Conservation (phyloP, 2,113 vertebrate species). For the Ceyx cyanopectus region DNA sequence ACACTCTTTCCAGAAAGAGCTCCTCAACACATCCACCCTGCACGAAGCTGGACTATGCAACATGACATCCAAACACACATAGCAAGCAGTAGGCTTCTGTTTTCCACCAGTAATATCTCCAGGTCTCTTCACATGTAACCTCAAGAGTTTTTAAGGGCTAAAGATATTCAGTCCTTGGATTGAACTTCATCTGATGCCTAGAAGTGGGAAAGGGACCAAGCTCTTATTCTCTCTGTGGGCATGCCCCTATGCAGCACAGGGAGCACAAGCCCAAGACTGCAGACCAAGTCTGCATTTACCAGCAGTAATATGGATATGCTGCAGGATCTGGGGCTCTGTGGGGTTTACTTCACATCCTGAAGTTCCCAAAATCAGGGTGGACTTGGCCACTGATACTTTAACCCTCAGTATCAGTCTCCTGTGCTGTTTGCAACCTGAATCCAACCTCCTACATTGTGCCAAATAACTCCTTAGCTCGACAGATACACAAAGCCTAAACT, state of each 20-base stretch:
- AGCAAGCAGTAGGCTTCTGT: neutral
- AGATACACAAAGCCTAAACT: neutral
- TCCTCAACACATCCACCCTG: neutral
- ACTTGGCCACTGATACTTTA: neutral
- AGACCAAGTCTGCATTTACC: neutral
- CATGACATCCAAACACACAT: neutral
- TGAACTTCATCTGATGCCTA: neutral
- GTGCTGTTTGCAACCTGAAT: neutral
- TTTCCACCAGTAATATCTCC: neutral
- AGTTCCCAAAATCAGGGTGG: neutral
- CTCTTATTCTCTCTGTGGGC: neutral
- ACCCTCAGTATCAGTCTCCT: neutral
- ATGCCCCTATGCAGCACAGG: too few relatives aligned
- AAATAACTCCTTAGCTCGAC: neutral
- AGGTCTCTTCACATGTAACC: neutral
- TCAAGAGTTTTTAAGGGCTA: neutral
- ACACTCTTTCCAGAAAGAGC: neutral
- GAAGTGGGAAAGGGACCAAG: neutral
- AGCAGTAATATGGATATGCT: neutral
- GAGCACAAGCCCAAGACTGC: neutral
- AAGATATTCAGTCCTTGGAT: neutral
- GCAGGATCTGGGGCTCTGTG: neutral
- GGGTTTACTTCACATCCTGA: neutral
- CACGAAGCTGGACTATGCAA: neutral
- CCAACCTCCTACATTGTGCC: neutral